Percentiles rank a stretch among this genome's conserved stretches.
Evolutionary conservation across 2,888 invertebrate species (phyloP).

Genomic region (Lepas anatifera): DNA sequence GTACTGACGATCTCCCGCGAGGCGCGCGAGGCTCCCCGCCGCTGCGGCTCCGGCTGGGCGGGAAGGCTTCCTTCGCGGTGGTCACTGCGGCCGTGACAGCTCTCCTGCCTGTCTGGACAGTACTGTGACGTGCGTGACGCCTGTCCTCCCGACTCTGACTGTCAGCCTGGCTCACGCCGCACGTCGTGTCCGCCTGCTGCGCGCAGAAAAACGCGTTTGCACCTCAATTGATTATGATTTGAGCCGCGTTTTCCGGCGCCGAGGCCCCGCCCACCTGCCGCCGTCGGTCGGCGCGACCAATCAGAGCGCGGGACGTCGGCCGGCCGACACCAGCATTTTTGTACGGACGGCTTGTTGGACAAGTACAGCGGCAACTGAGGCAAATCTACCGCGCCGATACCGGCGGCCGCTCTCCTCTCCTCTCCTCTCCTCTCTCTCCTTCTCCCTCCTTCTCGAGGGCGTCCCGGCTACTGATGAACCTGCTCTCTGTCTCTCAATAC

Average conservation of each 20-base stretch:
- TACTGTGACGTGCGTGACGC: background rate
- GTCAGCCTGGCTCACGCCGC: background rate
- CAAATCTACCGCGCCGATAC: background rate
- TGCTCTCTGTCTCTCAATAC: too few relatives aligned
- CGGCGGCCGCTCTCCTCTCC: too few relatives aligned
- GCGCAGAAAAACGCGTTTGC: conserved; percentile 11
- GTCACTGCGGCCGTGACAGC: too few relatives aligned
- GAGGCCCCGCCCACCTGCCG: conserved; percentile 2
- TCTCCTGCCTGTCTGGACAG: too few relatives aligned
- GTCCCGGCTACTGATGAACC: too few relatives aligned
- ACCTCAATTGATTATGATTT: conserved; percentile 12
- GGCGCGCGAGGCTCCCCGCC: too few relatives aligned
- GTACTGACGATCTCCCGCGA: too few relatives aligned
- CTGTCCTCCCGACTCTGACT: background rate
- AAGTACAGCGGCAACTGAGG: background rate
- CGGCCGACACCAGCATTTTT: background rate
- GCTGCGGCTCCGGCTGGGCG: too few relatives aligned
- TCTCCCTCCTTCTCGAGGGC: too few relatives aligned
- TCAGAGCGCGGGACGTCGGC: background rate
- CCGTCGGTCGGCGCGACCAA: background rate
- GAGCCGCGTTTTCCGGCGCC: conserved; percentile 7
- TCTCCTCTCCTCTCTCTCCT: too few relatives aligned
- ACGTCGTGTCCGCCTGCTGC: background rate
- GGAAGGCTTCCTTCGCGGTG: too few relatives aligned
- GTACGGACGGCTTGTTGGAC: background rate